Conservation (phyloP, 2,113 vertebrate species). For the Pelusios castaneus region DNA sequence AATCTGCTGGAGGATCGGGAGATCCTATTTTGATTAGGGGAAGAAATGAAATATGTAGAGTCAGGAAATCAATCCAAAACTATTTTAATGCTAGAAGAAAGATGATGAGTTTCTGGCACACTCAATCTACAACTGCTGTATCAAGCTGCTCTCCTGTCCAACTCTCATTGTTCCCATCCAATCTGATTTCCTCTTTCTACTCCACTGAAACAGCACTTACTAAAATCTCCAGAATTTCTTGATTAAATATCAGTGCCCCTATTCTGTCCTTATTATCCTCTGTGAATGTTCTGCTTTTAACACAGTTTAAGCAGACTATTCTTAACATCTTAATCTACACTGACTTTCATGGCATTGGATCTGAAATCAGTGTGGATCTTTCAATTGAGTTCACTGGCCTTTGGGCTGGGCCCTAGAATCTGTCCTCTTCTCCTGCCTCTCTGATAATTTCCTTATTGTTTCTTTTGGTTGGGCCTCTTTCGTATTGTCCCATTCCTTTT, state of each 20-base stretch:
- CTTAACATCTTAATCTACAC: neutral
- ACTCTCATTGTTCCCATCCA: neutral
- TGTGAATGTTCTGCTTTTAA: neutral
- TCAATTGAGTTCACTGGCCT: neutral
- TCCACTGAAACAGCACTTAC: neutral
- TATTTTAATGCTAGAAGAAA: neutral
- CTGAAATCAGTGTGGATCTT: neutral
- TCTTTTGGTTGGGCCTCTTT: neutral
- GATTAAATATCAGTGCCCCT: neutral
- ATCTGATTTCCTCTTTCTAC: neutral
- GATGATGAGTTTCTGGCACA: neutral
- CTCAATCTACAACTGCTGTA: neutral
- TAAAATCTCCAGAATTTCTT: neutral
- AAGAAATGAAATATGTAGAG: neutral
- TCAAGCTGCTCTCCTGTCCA: neutral
- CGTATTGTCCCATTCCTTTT: neutral
- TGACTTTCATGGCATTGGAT: neutral
- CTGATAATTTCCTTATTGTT: fast-evolving
- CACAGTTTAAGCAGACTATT: neutral
- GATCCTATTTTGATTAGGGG: neutral
- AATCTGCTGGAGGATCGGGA: neutral
- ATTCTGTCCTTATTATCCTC: neutral
- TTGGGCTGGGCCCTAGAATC: neutral
- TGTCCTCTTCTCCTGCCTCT: neutral
- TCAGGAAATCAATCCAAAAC: neutral